Evolutionary conservation across 2,888 invertebrate genomes (phyloP), one percentile per base, ranked within the genome.

Genomic region (Lasius fuliginosus): DNA sequence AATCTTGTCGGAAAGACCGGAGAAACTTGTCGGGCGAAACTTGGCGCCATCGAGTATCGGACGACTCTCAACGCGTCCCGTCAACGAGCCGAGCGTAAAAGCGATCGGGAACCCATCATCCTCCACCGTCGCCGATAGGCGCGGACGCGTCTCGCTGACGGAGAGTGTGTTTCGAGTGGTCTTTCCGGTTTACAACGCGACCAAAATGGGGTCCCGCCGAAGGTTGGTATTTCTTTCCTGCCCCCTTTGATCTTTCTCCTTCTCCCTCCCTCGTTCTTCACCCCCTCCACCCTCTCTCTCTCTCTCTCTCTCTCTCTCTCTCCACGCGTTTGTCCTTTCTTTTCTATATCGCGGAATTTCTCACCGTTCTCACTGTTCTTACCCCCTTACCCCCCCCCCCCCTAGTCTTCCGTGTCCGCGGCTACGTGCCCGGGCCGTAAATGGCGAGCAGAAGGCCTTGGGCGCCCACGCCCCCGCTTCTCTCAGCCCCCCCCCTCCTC

Each of bases 381-480:
- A 23, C 76, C 68, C 68, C 77, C 83, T 82, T 56, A 79, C 82
- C 65, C 56, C 73, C 64, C 73, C 73, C 83, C 69, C 60, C 73
- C 64, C 73, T 64, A 84, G 84, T 89, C 88, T 88, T 85, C 85
- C 87, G 89, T 90, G 91, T 92, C 91, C 23, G 23, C 92, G 91
- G 91, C 91, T 90, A 86, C 76, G 88, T n/a, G 23, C n/a, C 89
- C 90, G 84, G 88, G 81, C 94, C 93, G 92, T 93, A 94, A 93
- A 93, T 92, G 94, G 93, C 90, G 91, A 93, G 92, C 92, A 91
- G 93, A 92, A 93, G 92, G 93, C 93, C 93, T 92, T 93, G 92
- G 91, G 92, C 92, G 91, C 94, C 94, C 93, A 94, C 94, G 92
- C 92, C 91, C 92, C 90, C 92, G 87, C 92, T 75, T 86, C 82